A percentile compares a stretch with the other conserved stretches of the same genome.
These are phyloP conservation scores for Odocoileus virginianus DNA, from an alignment of 2,113 vertebrate genomes.

Conservation along the genomic window DNA sequence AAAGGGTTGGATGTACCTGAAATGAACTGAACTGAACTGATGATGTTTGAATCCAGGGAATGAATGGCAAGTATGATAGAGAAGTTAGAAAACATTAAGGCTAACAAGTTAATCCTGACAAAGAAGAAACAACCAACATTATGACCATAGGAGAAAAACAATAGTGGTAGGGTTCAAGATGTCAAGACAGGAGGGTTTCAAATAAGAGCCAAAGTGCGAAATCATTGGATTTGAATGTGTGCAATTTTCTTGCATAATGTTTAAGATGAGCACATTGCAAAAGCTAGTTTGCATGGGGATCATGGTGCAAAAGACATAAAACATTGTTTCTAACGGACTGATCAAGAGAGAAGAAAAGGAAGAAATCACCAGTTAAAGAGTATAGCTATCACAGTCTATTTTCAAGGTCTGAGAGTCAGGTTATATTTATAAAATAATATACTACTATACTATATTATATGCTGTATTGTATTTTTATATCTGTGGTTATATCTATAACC, in stretches of 20 bases:
- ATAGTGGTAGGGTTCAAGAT: not conserved
- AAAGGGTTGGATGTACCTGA: rapidly evolving
- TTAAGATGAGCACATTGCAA: not conserved
- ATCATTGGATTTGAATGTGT: not conserved
- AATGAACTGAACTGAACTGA: not conserved
- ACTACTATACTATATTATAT: not conserved
- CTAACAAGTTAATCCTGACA: not conserved
- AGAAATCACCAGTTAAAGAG: not conserved
- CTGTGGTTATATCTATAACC: not conserved
- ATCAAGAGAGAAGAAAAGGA: not conserved
- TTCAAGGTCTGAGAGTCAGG: not conserved
- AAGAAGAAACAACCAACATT: not conserved
- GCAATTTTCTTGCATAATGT: not conserved
- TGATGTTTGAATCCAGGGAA: not conserved
- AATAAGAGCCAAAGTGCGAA: not conserved
- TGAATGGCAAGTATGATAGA: not conserved
- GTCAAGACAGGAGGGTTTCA: not conserved
- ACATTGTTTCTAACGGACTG: not conserved
- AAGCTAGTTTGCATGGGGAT: not conserved
- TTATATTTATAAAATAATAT: not conserved
- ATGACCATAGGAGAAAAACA: not conserved
- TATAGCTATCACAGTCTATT: not conserved
- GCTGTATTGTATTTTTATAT: not conserved
- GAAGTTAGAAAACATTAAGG: not conserved
- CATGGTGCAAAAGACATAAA: not conserved